Base-by-base conservation (phyloP, 2,113 vertebrate genomes). In the Puma concolor region DNA sequence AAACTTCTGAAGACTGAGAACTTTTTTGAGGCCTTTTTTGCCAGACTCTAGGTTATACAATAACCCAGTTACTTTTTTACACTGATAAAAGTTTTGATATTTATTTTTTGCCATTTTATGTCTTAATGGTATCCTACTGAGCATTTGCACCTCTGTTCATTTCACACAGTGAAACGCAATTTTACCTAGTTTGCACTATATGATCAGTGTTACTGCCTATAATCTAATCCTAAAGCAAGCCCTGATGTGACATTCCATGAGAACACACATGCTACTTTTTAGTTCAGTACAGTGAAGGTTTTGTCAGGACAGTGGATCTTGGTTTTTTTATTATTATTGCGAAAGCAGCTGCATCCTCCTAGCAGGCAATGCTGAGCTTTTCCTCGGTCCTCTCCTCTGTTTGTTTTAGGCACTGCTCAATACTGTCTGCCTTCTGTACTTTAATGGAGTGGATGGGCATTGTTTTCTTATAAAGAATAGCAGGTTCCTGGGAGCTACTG, bases 41-140 rank as follows among this genome's bases (percentile, higher is more conserved):
- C 99, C 99, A 99, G 99, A 99, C 99, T 99, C 99, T 99, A 99
- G 99, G 99, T 99, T 99, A 99, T 99, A 99, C 99, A 99, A 99
- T 99, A 99, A 99, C 99, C 99, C 99, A 99, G 99, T 99, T 99
- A 99, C 99, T 99, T 99, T 99, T 99, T 99, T 99, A 99, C 99
- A 99, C 99, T 99, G 99, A 99, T 99, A 99, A 99, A 99, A 99
- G 99, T 99, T 99, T 99, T 99, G 99, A 99, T 99, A 99, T 99
- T 99, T 99, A 99, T 99, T 99, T 99, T 99, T 99, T 99, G 99
- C 99, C 99, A 99, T 99, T 99, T 99, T 99, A 99, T 99, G 99
- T 99, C 99, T 99, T 99, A 99, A 99, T 99, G 99, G 99, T 99
- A 99, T 99, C 99, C 99, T 99, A 99, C 99, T 99, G 99, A 99